A percentile compares a stretch with the other conserved stretches of the same genome.
Evolutionary conservation across 2,113 vertebrate genomes (phyloP).

Genomic region (Cynoglossus semilaevis): DNA sequence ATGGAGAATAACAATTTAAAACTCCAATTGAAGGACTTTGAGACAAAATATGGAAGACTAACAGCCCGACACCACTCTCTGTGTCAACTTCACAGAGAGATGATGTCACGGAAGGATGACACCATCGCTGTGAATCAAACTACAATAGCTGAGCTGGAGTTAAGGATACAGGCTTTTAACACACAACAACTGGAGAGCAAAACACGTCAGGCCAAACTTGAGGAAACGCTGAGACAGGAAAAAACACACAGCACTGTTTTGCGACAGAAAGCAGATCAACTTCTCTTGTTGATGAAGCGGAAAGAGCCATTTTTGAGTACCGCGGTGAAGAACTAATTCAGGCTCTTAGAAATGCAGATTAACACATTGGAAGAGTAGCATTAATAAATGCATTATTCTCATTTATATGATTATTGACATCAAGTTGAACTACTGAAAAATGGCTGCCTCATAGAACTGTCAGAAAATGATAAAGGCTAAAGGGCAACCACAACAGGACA

Average conservation of each 20-base stretch:
- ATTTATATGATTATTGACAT: no score
- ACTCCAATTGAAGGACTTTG: background rate
- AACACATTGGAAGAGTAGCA: no score
- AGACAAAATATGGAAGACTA: background rate
- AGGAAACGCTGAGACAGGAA: constrained; percentile 34
- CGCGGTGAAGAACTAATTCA: no score
- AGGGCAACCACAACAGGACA: no score
- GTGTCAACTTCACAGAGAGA: background rate
- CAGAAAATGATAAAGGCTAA: no score
- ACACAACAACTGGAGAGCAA: background rate
- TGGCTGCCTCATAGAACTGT: no score
- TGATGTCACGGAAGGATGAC: background rate
- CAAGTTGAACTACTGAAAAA: no score
- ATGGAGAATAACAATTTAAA: background rate
- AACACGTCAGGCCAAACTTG: background rate
- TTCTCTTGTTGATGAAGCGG: background rate
- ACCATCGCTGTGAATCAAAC: background rate
- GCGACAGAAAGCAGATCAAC: background rate
- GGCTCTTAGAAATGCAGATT: no score
- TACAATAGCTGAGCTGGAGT: background rate
- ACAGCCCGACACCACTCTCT: background rate
- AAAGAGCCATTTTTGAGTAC: background rate
- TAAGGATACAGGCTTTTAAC: background rate
- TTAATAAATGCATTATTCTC: no score
- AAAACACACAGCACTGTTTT: background rate